Evolutionary conservation across 2,888 invertebrate genomes (phyloP).

Genomic region (Aphodius sticticus): DNA sequence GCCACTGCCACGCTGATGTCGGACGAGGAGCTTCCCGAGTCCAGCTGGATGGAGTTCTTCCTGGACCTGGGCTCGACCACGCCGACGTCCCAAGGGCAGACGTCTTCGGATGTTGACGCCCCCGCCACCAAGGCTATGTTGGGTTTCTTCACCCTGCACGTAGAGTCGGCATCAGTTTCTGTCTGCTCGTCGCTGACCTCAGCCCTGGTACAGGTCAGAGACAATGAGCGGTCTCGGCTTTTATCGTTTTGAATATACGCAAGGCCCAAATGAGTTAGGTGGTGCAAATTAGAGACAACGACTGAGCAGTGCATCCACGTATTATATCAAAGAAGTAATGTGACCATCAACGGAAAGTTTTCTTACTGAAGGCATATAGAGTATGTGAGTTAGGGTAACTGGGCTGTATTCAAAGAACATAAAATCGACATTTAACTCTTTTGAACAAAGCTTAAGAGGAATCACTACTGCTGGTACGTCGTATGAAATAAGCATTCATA

Average conservation of each 20-base stretch:
- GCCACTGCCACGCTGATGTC: slow-evolving; percentile 70
- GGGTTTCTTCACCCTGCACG: slow-evolving; percentile 58
- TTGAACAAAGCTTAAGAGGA: no score
- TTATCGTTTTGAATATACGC: neutral
- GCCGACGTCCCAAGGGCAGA: slow-evolving; percentile 67
- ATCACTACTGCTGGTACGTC: no score
- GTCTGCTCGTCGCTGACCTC: slow-evolving; percentile 42
- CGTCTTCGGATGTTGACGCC: slow-evolving; percentile 63
- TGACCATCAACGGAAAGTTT: neutral
- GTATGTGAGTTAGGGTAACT: neutral
- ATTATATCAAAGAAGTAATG: neutral
- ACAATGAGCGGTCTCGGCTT: slow-evolving; percentile 4
- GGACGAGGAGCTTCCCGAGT: slow-evolving; percentile 78
- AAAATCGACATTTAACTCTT: no score
- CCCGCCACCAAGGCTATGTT: slow-evolving; percentile 56
- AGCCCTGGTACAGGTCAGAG: slow-evolving; percentile 40
- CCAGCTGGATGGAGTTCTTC: slow-evolving; percentile 73
- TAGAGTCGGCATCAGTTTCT: slow-evolving; percentile 39
- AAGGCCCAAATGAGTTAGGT: slow-evolving; percentile 9
- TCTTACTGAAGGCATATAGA: neutral
- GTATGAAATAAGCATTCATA: no score
- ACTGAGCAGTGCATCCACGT: slow-evolving; percentile 18
- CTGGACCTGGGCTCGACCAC: slow-evolving; percentile 44
- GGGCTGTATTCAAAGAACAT: no score
- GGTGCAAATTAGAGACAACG: slow-evolving; percentile 17